Conservation (phyloP, 2,888 invertebrate genomes). For the Ferdinandea cuprea region DNA sequence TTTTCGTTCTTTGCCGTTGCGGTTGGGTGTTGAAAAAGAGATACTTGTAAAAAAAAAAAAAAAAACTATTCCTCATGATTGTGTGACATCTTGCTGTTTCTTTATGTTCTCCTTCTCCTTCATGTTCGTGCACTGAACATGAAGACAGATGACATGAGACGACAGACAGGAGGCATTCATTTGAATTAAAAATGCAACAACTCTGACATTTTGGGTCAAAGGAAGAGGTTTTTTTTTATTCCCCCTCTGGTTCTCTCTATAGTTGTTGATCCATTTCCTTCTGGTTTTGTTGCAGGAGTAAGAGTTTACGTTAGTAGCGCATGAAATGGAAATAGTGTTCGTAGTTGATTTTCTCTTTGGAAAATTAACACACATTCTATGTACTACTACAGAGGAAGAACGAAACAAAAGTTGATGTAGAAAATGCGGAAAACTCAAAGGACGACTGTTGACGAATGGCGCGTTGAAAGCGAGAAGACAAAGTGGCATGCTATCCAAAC, state of each 20-base stretch:
- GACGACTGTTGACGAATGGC: constrained; percentile 24
- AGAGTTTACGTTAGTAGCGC: constrained; percentile 8
- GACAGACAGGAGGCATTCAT: constrained; percentile 70
- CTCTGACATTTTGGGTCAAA: constrained; percentile 66
- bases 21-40: constrained; percentile 25
- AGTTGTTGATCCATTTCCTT: background rate
- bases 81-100: constrained; percentile 55
- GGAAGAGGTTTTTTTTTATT: constrained; percentile 14
- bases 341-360: constrained; percentile 12
- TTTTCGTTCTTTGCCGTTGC: constrained; percentile 42
- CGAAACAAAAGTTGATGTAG: background rate
- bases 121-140: background rate
- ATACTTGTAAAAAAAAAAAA: no score
- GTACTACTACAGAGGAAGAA: no score
- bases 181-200: constrained; percentile 69
- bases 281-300: background rate
- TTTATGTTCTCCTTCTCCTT: background rate
- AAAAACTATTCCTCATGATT: constrained; percentile 35
- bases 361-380: no score
- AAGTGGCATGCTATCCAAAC: constrained; percentile 33
- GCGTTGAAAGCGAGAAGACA: constrained; percentile 8
- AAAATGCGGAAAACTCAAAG: constrained; percentile 21
- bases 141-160: constrained; percentile 61
- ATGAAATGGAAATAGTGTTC: background rate
- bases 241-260: background rate